A percentile compares a stretch with the other conserved stretches of the same genome.
Evolutionary conservation across 2,113 vertebrate species (phyloP).

Genomic region (Pseudorectes ferrugineus): DNA sequence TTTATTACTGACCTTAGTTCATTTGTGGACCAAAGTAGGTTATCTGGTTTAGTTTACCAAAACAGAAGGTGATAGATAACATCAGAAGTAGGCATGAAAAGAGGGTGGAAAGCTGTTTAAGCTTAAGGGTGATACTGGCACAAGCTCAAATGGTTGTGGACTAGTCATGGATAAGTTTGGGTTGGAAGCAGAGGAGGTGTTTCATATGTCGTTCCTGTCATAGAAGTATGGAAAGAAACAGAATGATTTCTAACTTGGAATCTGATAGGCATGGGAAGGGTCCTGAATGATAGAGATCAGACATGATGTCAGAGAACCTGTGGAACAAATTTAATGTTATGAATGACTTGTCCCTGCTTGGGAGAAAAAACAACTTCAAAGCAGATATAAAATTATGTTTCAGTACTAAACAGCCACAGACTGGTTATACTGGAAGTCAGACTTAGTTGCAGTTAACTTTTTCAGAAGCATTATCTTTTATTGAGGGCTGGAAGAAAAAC

Average conservation of each 20-base stretch:
- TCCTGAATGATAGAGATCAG: background rate
- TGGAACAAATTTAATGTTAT: background rate
- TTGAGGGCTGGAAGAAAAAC: background rate
- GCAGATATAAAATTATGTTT: background rate
- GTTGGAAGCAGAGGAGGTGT: background rate
- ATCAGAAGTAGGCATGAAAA: background rate
- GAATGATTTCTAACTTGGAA: background rate
- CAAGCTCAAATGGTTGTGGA: background rate
- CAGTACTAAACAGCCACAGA: background rate
- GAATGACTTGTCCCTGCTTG: background rate
- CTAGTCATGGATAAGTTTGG: background rate
- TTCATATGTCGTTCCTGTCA: background rate
- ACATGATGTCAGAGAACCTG: background rate
- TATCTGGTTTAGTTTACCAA: background rate
- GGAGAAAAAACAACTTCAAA: background rate
- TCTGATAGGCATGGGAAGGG: background rate
- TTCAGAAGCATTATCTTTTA: background rate
- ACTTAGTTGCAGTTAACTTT: background rate
- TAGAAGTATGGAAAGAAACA: background rate
- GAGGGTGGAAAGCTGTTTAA: background rate
- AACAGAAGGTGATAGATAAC: background rate
- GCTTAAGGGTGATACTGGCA: background rate
- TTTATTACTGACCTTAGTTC: background rate
- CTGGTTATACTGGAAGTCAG: background rate
- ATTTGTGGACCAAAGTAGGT: background rate